Conservation (phyloP, 2,888 invertebrate genomes). For the Terebella lapidaria region DNA sequence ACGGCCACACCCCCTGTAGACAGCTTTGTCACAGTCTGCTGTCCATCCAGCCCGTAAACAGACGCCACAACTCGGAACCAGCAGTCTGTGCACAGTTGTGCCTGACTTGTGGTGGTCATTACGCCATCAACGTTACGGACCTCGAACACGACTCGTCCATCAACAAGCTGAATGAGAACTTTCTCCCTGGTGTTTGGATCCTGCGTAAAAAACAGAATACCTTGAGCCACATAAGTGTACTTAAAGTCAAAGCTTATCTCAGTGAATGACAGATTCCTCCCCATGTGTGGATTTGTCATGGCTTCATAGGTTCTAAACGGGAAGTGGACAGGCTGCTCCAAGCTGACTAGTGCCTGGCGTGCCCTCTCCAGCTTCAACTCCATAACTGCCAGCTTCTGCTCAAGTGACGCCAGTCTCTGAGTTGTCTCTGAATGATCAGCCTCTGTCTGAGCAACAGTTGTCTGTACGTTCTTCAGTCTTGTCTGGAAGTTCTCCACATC, state of each 20-base stretch:
- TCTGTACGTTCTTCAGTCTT: conserved; percentile 10
- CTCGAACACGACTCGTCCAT: conserved; percentile 26
- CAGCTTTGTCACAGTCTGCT: conserved; percentile 27
- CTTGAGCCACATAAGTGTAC: conserved; percentile 14
- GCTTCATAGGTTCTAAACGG: conserved; percentile 14
- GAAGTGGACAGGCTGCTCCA: conserved; percentile 31
- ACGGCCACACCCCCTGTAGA: conserved; percentile 27
- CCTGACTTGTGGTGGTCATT: conserved; percentile 16
- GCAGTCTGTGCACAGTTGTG: conserved; percentile 19
- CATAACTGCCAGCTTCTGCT: conserved; percentile 10
- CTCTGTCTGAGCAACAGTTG: conserved; percentile 1
- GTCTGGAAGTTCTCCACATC: conserved; percentile 10
- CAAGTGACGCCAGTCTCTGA: background rate
- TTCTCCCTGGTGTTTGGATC: conserved; percentile 20
- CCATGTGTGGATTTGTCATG: conserved; percentile 19
- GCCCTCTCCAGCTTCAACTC: conserved; percentile 21
- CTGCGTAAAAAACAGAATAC: conserved; percentile 29
- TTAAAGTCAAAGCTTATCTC: conserved; percentile 21
- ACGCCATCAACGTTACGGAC: conserved; percentile 19
- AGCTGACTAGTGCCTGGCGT: conserved; percentile 11
- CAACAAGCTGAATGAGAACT: conserved; percentile 24
- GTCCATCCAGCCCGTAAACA: conserved; percentile 28
- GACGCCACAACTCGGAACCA: conserved; percentile 27
- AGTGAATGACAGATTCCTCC: background rate
- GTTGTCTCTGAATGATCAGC: background rate